Evolutionary conservation across 2,888 invertebrate genomes (phyloP).

Genomic region (Acleris cristana): DNA sequence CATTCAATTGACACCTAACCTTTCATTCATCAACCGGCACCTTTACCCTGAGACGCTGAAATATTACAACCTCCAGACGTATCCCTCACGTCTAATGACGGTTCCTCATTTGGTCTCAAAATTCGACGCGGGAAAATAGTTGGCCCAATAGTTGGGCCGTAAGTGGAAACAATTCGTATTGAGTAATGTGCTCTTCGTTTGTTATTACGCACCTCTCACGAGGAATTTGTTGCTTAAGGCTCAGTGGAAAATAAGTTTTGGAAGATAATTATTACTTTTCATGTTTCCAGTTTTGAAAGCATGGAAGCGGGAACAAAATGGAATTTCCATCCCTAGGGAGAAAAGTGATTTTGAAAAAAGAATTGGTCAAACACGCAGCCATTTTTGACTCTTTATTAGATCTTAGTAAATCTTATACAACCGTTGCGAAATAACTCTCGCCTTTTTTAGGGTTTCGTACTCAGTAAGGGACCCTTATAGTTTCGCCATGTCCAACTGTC

Average conservation of each 20-base stretch:
- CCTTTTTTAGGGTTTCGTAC: too few species aligned
- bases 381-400: too few species aligned
- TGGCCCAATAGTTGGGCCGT: conserved; percentile 64
- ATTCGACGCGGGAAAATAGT: conserved; percentile 57
- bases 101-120: conserved; percentile 49
- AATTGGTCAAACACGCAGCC: too few species aligned
- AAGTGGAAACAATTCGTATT: conserved; percentile 73
- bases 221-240: conserved; percentile 62
- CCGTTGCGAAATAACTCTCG: too few species aligned
- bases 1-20: background rate
- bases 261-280: background rate
- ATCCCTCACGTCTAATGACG: conserved; percentile 48
- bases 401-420: too few species aligned
- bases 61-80: conserved; percentile 42
- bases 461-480: too few species aligned
- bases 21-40: background rate
- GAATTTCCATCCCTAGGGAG: too few species aligned
- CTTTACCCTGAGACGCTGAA: conserved; percentile 13
- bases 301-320: too few species aligned
- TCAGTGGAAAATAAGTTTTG: background rate
- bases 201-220: conserved; percentile 51
- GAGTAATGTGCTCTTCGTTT: conserved; percentile 69
- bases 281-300: too few species aligned
- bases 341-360: too few species aligned
- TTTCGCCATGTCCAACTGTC: conserved; percentile 45